phyloP scores from a whole-genome alignment of 2,113 vertebrate genomes.

The Clarias macrocephalus region DNA sequence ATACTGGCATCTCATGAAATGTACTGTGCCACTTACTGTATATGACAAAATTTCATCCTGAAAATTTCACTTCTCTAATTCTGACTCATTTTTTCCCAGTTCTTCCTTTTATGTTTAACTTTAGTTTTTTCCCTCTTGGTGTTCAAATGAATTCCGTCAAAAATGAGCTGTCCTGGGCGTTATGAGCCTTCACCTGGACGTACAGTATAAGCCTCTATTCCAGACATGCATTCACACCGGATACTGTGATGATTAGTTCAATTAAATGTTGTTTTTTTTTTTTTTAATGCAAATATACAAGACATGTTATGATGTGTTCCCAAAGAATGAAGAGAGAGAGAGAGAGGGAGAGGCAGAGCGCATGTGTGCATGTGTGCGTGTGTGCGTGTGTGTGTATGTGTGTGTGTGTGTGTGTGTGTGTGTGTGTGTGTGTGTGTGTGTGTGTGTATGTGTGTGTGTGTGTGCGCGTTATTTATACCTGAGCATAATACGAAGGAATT shows the following conservation, averaged over 20 bases:
- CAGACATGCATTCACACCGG: neutral
- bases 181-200: neutral
- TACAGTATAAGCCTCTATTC: neutral
- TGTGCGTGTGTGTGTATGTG: too few species aligned
- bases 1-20: neutral
- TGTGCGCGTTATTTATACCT: constrained; percentile 69
- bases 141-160: neutral
- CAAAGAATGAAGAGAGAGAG: neutral
- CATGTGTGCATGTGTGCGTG: neutral
- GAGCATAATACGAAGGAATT: constrained; percentile 90
- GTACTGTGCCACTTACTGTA: neutral
- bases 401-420: too few species aligned
- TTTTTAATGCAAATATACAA: neutral
- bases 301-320: neutral
- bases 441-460: neutral
- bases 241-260: neutral
- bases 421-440: neutral
- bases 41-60: neutral
- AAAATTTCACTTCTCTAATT: neutral
- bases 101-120: neutral
- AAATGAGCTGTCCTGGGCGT: neutral
- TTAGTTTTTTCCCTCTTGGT: neutral
- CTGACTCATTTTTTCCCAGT: neutral
- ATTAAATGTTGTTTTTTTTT: too few species aligned
- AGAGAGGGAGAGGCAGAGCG: too few species aligned